A percentile compares a stretch with the other conserved stretches of the same genome.
phyloP scores from a whole-genome alignment of 2,888 invertebrate genomes.

The Ferdinandea cuprea region DNA sequence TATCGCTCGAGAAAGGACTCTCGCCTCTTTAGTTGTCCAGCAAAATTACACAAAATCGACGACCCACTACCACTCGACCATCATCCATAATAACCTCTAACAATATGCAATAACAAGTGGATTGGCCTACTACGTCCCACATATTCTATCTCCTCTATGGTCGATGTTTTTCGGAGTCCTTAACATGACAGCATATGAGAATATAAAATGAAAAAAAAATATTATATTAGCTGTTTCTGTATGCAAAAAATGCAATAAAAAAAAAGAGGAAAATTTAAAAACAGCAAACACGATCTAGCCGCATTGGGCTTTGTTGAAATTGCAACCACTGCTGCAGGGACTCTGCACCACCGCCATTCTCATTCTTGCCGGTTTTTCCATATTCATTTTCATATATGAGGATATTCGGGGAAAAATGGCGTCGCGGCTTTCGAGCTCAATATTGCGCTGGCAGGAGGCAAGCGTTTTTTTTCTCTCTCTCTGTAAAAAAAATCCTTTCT shows the following conservation, averaged over 20 bases:
- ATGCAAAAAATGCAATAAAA: neutral
- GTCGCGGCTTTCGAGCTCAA: slow-evolving; percentile 23
- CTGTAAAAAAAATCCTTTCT: slow-evolving; percentile 15
- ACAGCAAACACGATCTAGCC: slow-evolving; percentile 36
- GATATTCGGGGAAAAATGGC: slow-evolving; percentile 8
- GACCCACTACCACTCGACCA: slow-evolving; percentile 10
- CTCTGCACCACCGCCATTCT: neutral
- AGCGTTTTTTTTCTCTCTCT: neutral
- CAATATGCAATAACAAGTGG: slow-evolving; percentile 62
- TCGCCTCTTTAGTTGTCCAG: slow-evolving; percentile 18
- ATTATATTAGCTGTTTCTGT: neutral
- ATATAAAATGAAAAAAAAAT: slow-evolving; percentile 50
- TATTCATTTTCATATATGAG: neutral
- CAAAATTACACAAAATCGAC: slow-evolving; percentile 10
- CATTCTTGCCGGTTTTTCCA: neutral
- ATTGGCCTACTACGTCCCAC: slow-evolving; percentile 47
- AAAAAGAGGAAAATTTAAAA: slow-evolving; percentile 16
- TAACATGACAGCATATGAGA: slow-evolving; percentile 71
- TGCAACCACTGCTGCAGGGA: slow-evolving; percentile 30
- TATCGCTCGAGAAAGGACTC: slow-evolving; percentile 37
- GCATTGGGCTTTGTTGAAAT: slow-evolving; percentile 21
- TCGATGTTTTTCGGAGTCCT: slow-evolving; percentile 43
- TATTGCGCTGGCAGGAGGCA: slow-evolving; percentile 3
- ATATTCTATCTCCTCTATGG: slow-evolving; percentile 19
- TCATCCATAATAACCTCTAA: slow-evolving; percentile 32